These are phyloP conservation scores for Drusus annulatus DNA, from an alignment of 1,140 invertebrate species.

Conservation along the genomic window DNA sequence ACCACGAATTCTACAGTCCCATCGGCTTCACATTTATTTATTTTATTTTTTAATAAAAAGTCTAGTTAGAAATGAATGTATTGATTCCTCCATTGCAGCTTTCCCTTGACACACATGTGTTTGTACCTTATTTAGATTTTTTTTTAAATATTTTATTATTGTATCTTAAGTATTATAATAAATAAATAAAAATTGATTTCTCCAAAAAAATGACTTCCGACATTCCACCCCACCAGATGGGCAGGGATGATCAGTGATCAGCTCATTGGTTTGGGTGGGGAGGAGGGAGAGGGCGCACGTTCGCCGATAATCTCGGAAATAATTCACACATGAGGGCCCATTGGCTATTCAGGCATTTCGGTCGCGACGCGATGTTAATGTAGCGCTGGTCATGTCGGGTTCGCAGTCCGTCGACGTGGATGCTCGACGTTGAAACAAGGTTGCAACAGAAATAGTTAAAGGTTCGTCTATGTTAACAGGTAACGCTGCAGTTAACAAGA, in stretches of 20 bases:
- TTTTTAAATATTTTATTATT: too few relatives aligned
- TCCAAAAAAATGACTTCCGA: not conserved
- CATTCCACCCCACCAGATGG: not conserved
- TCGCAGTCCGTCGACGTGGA: not conserved
- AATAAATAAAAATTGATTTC: too few relatives aligned
- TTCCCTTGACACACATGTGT: too few relatives aligned
- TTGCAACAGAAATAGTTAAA: not conserved
- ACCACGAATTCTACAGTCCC: too few relatives aligned
- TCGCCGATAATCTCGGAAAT: conserved; percentile 57
- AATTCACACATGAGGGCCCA: conserved; percentile 58
- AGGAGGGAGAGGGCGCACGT: conserved; percentile 23
- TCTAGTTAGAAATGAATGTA: too few relatives aligned
- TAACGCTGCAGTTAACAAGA: too few relatives aligned
- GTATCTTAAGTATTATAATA: too few relatives aligned
- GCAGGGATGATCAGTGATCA: not conserved
- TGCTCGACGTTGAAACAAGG: not conserved
- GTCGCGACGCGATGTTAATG: conserved; percentile 55
- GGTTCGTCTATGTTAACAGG: not conserved
- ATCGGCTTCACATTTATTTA: too few relatives aligned
- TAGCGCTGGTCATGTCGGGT: conserved; percentile 48
- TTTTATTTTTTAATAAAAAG: too few relatives aligned
- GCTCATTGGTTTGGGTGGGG: not conserved
- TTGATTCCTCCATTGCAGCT: too few relatives aligned
- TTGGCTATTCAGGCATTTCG: conserved; percentile 58
- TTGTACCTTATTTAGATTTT: too few relatives aligned